Base-by-base conservation (phyloP, 2,888 invertebrate genomes). In the Atethmia centrago region DNA sequence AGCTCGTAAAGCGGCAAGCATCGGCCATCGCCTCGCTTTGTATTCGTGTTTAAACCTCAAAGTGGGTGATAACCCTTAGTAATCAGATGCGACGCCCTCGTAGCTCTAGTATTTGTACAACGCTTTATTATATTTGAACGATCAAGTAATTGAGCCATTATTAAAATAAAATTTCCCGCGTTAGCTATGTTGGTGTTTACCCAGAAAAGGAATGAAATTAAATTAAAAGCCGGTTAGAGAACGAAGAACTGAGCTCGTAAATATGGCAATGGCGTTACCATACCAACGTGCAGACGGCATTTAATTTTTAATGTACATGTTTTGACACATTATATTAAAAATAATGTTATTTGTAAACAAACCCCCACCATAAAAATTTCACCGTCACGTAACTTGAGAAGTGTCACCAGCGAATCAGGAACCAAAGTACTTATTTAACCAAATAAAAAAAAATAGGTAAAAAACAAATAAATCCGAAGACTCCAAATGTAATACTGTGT, bases 21-120 rank as follows among this genome's bases (percentile, higher is more conserved):
- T 71, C 45, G 69, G 31, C 63, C 66, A 81, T 79, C 71, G 73
- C 62, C 55, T 82, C 70, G 69, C 73, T 76, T 70, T 78, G 63
- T 73, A 49, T 82, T 76, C 40, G 47, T 58, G 62, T 71, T 69
- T 59, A 42, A 7, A 71, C 51, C 56, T 74, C 45, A 56, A 73
- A 63, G 45, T n/a, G n/a, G n/a, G n/a, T 78, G 79, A 56, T 59
- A 58, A 61, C 49, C 45, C 59, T 42, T 36, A 65, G 53, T 67
- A 72, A 64, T 64, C 58, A 65, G 62, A 61, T 56, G 51, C 66
- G 55, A 67, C 42, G 56, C 56, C 25, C 56, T 64, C 40, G 5
- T 14, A 56, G n/a, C 64, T 61, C 16, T 45, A n/a, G 0, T 42
- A 63, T 63, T 55, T 65, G 3, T 42, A 12, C 19, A 45, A 28